These are phyloP conservation scores for Ciconia stormi DNA, from an alignment of 2,113 vertebrate genomes.

Conservation along the genomic window DNA sequence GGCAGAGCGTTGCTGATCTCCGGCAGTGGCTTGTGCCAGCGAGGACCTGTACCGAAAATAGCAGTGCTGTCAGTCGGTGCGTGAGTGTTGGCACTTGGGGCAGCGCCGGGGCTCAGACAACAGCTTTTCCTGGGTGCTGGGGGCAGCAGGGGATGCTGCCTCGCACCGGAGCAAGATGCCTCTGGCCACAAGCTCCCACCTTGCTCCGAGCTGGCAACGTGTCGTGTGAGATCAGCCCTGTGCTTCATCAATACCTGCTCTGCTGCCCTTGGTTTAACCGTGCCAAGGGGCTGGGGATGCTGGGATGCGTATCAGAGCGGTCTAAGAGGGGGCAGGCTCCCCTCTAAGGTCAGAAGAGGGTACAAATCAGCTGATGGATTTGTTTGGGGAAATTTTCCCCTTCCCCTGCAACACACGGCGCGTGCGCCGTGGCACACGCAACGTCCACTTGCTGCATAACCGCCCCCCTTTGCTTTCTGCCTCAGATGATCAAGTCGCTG, in stretches of 20 bases:
- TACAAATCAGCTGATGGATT: not conserved
- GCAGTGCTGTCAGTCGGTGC: not conserved
- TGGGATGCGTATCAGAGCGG: not conserved
- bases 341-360: not conserved
- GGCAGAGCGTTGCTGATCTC: not conserved
- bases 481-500: slow-evolving; percentile 90
- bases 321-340: not conserved
- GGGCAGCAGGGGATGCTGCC: not conserved
- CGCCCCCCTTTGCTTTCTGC: not conserved
- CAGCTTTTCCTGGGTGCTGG: not conserved
- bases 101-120: not conserved
- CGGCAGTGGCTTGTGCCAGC: not conserved
- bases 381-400: not conserved
- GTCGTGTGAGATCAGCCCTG: not conserved
- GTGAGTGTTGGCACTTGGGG: fast-evolving
- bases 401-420: fast-evolving
- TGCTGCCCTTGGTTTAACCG: not conserved
- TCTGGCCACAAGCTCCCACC: not conserved
- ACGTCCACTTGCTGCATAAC: not conserved
- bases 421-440: fast-evolving
- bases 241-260: not conserved
- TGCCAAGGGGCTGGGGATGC: not conserved
- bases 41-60: not conserved
- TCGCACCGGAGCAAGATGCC: not conserved
- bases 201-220: fast-evolving